phyloP scores from a whole-genome alignment of 1,140 invertebrate species.

The Drosophila lacertosa region DNA sequence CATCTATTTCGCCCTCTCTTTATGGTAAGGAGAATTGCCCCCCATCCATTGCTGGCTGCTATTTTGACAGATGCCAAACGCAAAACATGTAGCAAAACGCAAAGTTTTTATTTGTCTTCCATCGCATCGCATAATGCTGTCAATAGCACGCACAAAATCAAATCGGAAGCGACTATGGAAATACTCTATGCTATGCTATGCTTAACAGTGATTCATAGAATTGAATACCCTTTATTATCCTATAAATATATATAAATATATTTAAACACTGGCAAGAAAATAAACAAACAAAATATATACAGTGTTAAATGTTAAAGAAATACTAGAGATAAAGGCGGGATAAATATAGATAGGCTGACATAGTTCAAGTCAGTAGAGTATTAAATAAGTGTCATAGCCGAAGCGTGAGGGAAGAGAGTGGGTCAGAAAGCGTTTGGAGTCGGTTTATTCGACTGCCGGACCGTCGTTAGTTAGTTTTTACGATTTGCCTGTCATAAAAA shows the following conservation, averaged over 20 bases:
- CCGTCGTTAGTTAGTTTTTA: constrained; percentile 67
- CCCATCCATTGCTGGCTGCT: constrained; percentile 34
- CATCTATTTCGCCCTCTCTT: neutral
- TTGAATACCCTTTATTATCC: too few relatives aligned
- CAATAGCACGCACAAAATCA: constrained; percentile 34
- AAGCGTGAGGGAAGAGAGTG: neutral
- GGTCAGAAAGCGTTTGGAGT: neutral
- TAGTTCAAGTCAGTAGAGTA: neutral
- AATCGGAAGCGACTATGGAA: constrained; percentile 1
- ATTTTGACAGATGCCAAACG: constrained; percentile 76
- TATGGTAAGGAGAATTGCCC: neutral
- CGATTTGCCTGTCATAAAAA: constrained; percentile 50
- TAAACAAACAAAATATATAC: too few relatives aligned
- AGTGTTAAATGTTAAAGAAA: too few relatives aligned
- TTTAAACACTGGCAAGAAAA: too few relatives aligned
- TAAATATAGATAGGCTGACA: too few relatives aligned
- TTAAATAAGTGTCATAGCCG: neutral
- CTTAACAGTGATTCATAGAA: too few relatives aligned
- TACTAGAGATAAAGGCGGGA: too few relatives aligned
- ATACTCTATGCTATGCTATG: too few relatives aligned
- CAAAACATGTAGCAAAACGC: constrained; percentile 68
- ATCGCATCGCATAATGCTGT: constrained; percentile 56
- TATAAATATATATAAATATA: too few relatives aligned
- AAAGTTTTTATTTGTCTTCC: constrained; percentile 72
- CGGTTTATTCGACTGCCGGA: constrained; percentile 48